A percentile compares a stretch with the other conserved stretches of the same genome.
phyloP scores from a whole-genome alignment of 2,888 invertebrate genomes.

The Loripinus fragilis region DNA sequence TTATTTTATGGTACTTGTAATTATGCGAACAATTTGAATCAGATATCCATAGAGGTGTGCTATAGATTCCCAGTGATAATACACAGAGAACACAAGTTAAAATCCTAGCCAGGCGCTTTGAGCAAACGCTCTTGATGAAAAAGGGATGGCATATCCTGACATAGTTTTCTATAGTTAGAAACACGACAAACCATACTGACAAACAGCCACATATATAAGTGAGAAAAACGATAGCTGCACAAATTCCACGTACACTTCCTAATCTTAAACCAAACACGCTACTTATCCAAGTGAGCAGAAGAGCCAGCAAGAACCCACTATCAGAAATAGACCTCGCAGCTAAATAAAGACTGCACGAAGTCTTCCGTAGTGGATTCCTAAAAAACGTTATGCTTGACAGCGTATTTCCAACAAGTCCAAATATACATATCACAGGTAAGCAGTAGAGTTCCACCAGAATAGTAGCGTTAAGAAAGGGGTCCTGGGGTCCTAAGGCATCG shows the following conservation, averaged over 20 bases:
- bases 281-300: slow-evolving; percentile 84
- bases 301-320: slow-evolving; percentile 89
- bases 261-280: slow-evolving; percentile 40
- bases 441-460: slow-evolving; percentile 32
- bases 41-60: slow-evolving; percentile 63
- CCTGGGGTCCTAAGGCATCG: too few relatives aligned
- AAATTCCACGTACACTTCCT: slow-evolving; percentile 85
- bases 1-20: slow-evolving; percentile 24
- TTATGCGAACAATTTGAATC: slow-evolving; percentile 40
- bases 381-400: slow-evolving; percentile 90
- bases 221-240: slow-evolving; percentile 89
- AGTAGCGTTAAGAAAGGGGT: background rate
- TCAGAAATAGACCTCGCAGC: slow-evolving; percentile 91
- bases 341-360: slow-evolving; percentile 91
- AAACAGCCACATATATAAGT: slow-evolving; percentile 83
- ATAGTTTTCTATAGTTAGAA: slow-evolving; percentile 67
- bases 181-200: slow-evolving; percentile 69
- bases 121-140: slow-evolving; percentile 49
- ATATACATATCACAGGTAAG: slow-evolving; percentile 72
- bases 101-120: slow-evolving; percentile 30
- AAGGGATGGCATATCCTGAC: slow-evolving; percentile 65
- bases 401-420: slow-evolving; percentile 90
- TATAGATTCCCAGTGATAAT: slow-evolving; percentile 51
- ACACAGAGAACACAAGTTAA: slow-evolving; percentile 26
- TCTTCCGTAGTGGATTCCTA: slow-evolving; percentile 88